These are phyloP conservation scores for Acanthiza pusilla DNA, from an alignment of 2,797 vertebrate species.

Conservation along the genomic window DNA sequence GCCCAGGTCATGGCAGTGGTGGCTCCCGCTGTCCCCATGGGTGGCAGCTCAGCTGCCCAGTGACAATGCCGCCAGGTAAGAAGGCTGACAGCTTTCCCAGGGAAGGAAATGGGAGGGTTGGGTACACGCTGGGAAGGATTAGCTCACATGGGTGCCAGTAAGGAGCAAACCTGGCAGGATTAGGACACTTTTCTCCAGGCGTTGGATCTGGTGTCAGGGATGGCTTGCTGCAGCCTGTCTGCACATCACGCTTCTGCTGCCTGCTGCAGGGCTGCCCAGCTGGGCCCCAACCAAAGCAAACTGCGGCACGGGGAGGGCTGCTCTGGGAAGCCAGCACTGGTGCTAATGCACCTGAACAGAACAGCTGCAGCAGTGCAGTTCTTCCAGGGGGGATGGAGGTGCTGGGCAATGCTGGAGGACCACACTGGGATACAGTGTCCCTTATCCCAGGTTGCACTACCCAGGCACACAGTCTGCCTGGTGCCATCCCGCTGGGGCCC, in stretches of 20 bases:
- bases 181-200: not conserved
- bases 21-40: not conserved
- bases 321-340: not conserved
- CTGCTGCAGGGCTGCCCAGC: not conserved
- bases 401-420: not conserved
- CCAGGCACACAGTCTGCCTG: not conserved
- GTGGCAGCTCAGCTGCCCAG: accelerated
- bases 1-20: not conserved
- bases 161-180: not conserved
- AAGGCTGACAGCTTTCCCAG: not conserved
- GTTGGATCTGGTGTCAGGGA: not conserved
- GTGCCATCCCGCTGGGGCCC: not conserved
- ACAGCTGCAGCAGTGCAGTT: not conserved
- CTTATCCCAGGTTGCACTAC: not conserved
- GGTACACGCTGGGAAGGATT: not conserved
- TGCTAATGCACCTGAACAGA: not conserved
- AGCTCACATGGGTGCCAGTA: not conserved
- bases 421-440: not conserved
- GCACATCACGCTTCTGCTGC: not conserved
- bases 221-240: not conserved
- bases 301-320: not conserved
- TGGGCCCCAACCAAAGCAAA: not conserved
- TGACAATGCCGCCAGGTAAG: not conserved
- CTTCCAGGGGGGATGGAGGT: not conserved
- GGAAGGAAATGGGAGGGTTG: not conserved